Evolutionary conservation across 1,140 invertebrate species (phyloP), one percentile per base, ranked within the genome.

Genomic region (Atta texana): DNA sequence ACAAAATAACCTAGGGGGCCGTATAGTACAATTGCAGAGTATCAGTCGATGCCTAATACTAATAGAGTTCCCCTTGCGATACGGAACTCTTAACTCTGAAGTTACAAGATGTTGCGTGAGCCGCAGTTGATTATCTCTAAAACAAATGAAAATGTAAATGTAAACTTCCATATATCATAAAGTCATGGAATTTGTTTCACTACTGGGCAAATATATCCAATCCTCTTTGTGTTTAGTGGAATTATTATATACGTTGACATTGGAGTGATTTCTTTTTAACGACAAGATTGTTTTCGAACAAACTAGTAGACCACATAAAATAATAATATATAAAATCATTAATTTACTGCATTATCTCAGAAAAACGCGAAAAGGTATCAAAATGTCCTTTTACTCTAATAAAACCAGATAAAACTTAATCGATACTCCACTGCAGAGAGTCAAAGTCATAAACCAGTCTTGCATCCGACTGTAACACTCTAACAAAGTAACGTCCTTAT

Each of bases 401-500:
- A n/a, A n/a, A n/a, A 72, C 6, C 68, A 82, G 68, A 61, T 82
- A 61, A 39, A 82, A 49, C 55, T 74, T 84, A 75, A 84, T 84
- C 69, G 69, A 75, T 74, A 31, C 16, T n/a, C 24, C 31, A n/a
- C 24, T 63, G 16, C 39, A 24, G 34, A 16, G 44, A 71, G 16
- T 72, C 69, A 74, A 61, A 31, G 4, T 51, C 14, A 74, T 39
- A 51, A 82, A 84, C 55, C 80, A 39, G 80, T 63, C 71, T 24
- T 59, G 18, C 86, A 61, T 64, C 51, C 28, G 28, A 34, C 24
- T 39, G 82, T 57, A 39, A 31, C 59, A 31, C 51, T 28, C 49
- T 21, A 74, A 84, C 69, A 84, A 84, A 84, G 57, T 75, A 84
- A 75, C 24, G 16, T 61, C 39, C 80, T 84, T 85, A 77, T 85